phyloP scores from a whole-genome alignment of 2,888 invertebrate genomes.

The Apoda limacodes region DNA sequence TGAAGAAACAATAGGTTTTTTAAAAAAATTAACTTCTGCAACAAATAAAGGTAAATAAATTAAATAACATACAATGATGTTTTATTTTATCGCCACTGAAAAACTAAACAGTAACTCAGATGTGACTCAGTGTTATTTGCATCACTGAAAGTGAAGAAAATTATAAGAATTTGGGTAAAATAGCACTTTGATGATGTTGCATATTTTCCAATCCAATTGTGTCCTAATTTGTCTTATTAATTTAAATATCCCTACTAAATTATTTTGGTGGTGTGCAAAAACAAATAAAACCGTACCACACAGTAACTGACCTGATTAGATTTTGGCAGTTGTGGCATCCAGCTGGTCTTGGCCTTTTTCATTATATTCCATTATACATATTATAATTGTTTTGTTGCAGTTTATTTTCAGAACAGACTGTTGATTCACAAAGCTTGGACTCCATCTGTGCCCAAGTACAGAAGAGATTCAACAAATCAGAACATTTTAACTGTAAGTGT shows the following conservation, averaged over 20 bases:
- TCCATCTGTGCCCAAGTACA: constrained; percentile 80
- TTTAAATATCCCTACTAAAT: constrained; percentile 6
- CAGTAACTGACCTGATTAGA: constrained; percentile 1
- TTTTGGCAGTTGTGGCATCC: constrained; percentile 1
- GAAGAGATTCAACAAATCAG: constrained; percentile 81
- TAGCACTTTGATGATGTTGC: no score
- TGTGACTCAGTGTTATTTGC: no score
- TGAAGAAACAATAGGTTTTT: no score
- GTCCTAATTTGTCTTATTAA: no score
- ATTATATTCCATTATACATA: constrained; percentile 5
- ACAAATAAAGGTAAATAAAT: no score
- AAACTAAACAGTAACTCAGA: no score
- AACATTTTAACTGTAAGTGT: constrained; percentile 79
- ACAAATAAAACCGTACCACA: neutral
- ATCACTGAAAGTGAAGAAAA: no score
- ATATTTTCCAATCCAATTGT: no score
- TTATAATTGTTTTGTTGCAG: constrained; percentile 48
- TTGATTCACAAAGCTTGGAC: constrained; percentile 81
- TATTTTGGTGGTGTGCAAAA: constrained; percentile 22
- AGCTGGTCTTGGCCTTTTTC: constrained; percentile 3
- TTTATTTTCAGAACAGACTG: constrained; percentile 78
- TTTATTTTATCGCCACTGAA: no score
- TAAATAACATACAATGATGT: no score
- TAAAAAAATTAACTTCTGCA: no score
- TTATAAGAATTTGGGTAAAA: no score